Percentiles rank a stretch among this genome's conserved stretches.
These are phyloP conservation scores for Saturnia pavonia DNA, from an alignment of 2,888 invertebrate species.

Conservation along the genomic window DNA sequence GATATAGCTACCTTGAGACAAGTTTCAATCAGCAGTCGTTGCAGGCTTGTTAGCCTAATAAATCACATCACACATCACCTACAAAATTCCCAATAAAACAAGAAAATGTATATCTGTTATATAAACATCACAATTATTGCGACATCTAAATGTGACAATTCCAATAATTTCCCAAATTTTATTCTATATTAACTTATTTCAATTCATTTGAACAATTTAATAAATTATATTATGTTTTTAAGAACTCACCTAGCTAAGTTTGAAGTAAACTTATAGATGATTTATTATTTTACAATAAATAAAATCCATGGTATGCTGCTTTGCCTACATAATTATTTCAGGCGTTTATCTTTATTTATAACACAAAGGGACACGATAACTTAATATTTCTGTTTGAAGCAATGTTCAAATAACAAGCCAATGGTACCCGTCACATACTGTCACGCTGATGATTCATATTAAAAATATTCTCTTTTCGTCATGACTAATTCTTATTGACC, in stretches of 20 bases:
- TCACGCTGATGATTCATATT: conserved; percentile 59
- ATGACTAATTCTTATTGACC: conserved; percentile 53
- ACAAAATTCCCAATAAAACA: no score
- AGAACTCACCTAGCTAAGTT: conserved; percentile 20
- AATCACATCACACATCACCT: no score
- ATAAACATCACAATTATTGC: no score
- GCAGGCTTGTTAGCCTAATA: no score
- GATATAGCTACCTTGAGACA: no score
- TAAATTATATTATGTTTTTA: no score
- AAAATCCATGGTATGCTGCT: neutral
- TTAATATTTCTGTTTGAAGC: neutral
- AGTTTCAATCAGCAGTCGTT: no score
- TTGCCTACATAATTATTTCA: conserved; percentile 15
- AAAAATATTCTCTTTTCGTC: conserved; percentile 61
- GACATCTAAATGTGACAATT: no score
- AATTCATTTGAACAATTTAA: no score
- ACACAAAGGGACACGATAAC: neutral
- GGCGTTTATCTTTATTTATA: conserved; percentile 18
- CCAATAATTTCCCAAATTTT: no score
- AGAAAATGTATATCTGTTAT: no score
- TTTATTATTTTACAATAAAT: neutral
- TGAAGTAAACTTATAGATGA: neutral
- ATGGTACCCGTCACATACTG: conserved; percentile 9
- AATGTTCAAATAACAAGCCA: neutral
- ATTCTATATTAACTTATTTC: no score